These are phyloP conservation scores for Hippasteria phrygiana DNA, from an alignment of 53 echinoderm and acorn worm species.

Conservation along the genomic window DNA sequence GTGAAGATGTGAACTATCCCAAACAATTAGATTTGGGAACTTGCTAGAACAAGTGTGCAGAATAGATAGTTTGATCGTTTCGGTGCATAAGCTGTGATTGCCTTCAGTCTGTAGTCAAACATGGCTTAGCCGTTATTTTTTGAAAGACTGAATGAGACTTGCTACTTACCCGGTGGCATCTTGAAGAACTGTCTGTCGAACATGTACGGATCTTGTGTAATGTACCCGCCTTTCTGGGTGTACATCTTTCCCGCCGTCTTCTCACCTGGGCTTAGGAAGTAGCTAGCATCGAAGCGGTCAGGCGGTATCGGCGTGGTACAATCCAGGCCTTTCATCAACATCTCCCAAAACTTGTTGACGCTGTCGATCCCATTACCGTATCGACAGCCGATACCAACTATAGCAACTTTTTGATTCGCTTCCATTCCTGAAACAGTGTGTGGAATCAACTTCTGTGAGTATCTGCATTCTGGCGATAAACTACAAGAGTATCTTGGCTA, in stretches of 20 bases:
- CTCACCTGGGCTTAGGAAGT: conserved; percentile 86
- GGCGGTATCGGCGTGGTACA: conserved; percentile 84
- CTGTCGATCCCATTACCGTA: conserved; percentile 87
- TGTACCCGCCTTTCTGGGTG: conserved; percentile 79
- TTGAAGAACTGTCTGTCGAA: conserved; percentile 81
- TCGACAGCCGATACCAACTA: conserved; percentile 98
- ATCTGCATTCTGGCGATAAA: too few relatives aligned
- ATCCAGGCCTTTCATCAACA: conserved; percentile 87
- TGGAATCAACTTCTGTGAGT: too few relatives aligned
- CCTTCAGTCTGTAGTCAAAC: too few relatives aligned
- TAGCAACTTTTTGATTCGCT: conserved; percentile 70
- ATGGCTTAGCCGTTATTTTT: too few relatives aligned
- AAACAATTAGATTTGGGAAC: too few relatives aligned
- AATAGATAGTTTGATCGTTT: too few relatives aligned
- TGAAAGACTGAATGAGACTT: not conserved
- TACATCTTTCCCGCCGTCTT: conserved; percentile 95
- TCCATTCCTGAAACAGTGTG: too few relatives aligned
- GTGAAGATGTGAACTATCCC: too few relatives aligned
- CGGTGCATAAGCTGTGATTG: too few relatives aligned
- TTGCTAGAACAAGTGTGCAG: too few relatives aligned
- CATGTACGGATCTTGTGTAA: conserved; percentile 65
- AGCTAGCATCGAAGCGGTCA: conserved; percentile 87
- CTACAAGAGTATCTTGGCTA: too few relatives aligned
- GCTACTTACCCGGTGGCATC: conserved; percentile 70
- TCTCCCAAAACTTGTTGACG: conserved; percentile 91